These are phyloP conservation scores for Crocidura indochinensis DNA, from an alignment of 2,797 vertebrate genomes.

Conservation along the genomic window DNA sequence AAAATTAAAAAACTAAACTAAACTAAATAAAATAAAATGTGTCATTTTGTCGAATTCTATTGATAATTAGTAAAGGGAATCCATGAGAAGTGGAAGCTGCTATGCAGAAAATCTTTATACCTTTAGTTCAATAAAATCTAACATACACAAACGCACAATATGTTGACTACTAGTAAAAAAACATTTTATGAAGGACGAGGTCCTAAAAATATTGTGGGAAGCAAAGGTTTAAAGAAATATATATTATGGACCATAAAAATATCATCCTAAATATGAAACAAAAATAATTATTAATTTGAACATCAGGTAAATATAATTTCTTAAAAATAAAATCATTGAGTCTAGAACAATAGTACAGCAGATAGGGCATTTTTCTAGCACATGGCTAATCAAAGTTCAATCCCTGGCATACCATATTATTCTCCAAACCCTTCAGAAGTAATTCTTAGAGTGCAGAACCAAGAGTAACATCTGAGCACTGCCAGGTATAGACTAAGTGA, in stretches of 20 bases:
- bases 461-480: too few relatives aligned
- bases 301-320: not conserved
- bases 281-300: conserved; percentile 13
- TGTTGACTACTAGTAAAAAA: not conserved
- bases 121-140: not conserved
- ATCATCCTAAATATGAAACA: not conserved
- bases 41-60: not conserved
- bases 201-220: not conserved
- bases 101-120: not conserved
- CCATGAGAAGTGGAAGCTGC: not conserved
- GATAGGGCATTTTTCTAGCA: too few relatives aligned
- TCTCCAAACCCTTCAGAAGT: too few relatives aligned
- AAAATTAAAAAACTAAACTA: not conserved
- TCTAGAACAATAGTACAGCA: too few relatives aligned
- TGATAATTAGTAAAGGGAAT: not conserved
- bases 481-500: too few relatives aligned
- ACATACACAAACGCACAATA: not conserved
- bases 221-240: not conserved
- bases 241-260: not conserved
- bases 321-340: not conserved
- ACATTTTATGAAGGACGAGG: not conserved
- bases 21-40: not conserved
- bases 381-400: too few relatives aligned
- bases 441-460: too few relatives aligned
- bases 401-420: too few relatives aligned